Evolutionary conservation across 2,888 invertebrate species (phyloP), one percentile per base, ranked within the genome.

Genomic region (Tanaodytes sp.): DNA sequence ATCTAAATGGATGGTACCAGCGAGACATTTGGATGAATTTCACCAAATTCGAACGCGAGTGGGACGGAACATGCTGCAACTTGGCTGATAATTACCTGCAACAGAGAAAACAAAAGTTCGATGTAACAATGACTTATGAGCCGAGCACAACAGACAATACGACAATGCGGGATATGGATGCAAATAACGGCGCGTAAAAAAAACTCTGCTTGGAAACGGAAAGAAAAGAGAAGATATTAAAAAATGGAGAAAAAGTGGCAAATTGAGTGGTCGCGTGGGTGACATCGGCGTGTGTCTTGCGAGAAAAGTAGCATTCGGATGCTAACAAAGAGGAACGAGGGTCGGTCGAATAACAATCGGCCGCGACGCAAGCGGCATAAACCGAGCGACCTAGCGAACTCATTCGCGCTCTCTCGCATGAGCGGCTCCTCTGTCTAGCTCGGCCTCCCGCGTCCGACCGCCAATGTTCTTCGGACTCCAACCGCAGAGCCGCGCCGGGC

Each of bases 331-430:
- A 77, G 71, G 76, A 45, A 72, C 76, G 73, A 77, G 74, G 75
- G 72, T 59, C 73, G 67, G 58, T 57, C 72, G 71, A 67, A n/a
- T n/a, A n/a, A 76, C 76, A 75, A 76, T 76, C 73, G 76, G 72
- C 65, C 67, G 64, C 61, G 63, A 71, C 77, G 71, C 72, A 71
- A 68, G 74, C 65, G 73, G 49, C 67, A 67, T 72, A 74, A 68
- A 70, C 68, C 46, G 23, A 55, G 39, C 70, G 27, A 31, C 63
- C 71, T 71, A 74, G 78, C 80, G 79, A 80, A 81, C 78, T 81
- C 81, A 76, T 80, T 80, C 79, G 76, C 77, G 76, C 79, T 77
- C 76, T 78, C 72, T 76, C 78, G 79, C 79, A 78, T 78, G 74
- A 78, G 61, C 75, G 76, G 75, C 52, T 51, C 67, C 73, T 73